Evolutionary conservation across 2,888 invertebrate genomes (phyloP), one percentile per base, ranked within the genome.

Genomic region (Diaphora mendica): DNA sequence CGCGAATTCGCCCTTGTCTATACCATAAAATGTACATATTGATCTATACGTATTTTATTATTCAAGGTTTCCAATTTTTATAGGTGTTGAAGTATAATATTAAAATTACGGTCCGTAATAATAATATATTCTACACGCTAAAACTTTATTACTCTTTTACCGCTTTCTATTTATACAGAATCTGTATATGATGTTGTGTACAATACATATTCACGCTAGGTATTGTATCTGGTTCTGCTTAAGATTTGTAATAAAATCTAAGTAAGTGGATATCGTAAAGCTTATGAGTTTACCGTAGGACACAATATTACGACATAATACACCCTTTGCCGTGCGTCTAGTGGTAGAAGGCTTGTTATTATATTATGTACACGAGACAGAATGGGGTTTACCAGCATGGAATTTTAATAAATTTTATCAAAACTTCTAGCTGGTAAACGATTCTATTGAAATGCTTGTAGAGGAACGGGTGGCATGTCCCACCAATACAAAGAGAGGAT

Each of bases 201-300:
- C 71, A 75, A 74, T 75, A 82, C 74, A 51, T 82, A 76, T 82
- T 78, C 81, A 71, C 77, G 76, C 84, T 87, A n/a, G n/a, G n/a
- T n/a, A 87, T 89, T 89, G 86, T 86, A 86, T 87, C 79, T 83
- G 83, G 82, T 80, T 80, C 78, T 82, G 82, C 81, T 83, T 85
- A 82, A 84, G 84, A 85, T 86, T 87, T 87, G 85, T 87, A 90
- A 89, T 91, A 90, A 90, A 88, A 90, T 89, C 85, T 89, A 87
- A 89, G 87, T 87, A 88, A 89, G 86, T 87, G 85, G 88, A 89
- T 88, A 87, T 86, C 85, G 85, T 88, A 88, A 86, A 88, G 84
- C 87, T 91, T 90, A 91, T 89, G 88, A 91, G 91, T 87, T 88
- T 87, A 79, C 84, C 85, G 84, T 87, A 82, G 81, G 84, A 86